phyloP scores from a whole-genome alignment of 2,113 vertebrate species.

The Oplegnathus fasciatus region DNA sequence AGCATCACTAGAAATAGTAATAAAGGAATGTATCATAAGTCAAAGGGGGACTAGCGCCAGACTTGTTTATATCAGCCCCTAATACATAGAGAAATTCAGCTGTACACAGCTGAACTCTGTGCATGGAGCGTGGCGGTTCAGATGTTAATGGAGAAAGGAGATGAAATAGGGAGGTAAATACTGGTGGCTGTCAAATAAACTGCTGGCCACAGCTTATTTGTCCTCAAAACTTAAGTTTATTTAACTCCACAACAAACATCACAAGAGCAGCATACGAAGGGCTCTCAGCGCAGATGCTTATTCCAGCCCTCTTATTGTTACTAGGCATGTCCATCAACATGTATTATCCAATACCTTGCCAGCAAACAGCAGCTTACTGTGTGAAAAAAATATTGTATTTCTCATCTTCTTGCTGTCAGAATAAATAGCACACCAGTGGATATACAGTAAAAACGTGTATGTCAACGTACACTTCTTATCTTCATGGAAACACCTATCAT shows the following conservation, averaged over 20 bases:
- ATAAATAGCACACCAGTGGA: neutral
- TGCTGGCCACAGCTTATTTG: constrained; percentile 20
- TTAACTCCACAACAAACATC: constrained; percentile 13
- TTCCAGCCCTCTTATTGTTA: neutral
- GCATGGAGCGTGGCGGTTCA: neutral
- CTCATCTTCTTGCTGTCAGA: neutral
- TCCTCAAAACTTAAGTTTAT: constrained; percentile 12
- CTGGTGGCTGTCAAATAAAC: constrained; percentile 27
- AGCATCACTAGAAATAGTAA: constrained; percentile 78
- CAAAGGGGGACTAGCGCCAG: constrained; percentile 37
- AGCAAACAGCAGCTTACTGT: constrained; percentile 5
- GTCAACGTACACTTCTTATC: no score
- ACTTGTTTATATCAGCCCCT: constrained; percentile 59
- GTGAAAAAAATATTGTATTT: neutral
- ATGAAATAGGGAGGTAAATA: neutral
- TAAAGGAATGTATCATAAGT: constrained; percentile 70
- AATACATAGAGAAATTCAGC: constrained; percentile 26
- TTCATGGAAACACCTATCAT: no score
- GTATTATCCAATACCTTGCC: neutral
- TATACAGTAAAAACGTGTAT: neutral
- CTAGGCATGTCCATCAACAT: neutral
- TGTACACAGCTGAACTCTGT: constrained; percentile 7
- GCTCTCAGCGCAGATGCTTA: neutral
- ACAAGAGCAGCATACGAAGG: neutral
- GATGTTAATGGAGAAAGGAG: neutral